phyloP scores from a whole-genome alignment of 2,797 vertebrate genomes.

The Crocodylus rhombifer region DNA sequence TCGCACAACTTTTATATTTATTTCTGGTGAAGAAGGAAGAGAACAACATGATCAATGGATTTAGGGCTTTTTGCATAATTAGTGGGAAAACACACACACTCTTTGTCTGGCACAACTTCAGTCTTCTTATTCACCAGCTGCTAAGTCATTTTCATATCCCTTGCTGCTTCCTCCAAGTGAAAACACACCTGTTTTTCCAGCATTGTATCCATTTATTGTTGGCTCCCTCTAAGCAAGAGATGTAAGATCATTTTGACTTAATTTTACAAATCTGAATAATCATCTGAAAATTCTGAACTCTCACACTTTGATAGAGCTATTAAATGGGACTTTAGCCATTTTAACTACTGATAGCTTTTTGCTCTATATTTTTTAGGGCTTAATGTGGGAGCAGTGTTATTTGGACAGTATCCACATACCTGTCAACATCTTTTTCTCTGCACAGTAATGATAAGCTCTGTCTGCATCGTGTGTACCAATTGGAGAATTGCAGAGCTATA shows the following conservation, averaged over 20 bases:
- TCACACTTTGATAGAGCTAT: conserved; percentile 24
- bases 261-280: conserved; percentile 53
- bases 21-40: conserved; percentile 63
- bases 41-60: conserved; percentile 78
- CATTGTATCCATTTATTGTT: conserved; percentile 80
- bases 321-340: not conserved
- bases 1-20: conserved; percentile 55
- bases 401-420: not conserved
- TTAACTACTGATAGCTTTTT: conserved; percentile 7
- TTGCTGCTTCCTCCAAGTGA: conserved; percentile 79
- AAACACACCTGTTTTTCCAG: conserved; percentile 86
- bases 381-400: not conserved
- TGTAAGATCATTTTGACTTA: conserved; percentile 73
- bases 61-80: conserved; percentile 82
- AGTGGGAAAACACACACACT: conserved; percentile 20
- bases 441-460: not conserved
- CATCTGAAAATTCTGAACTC: conserved; percentile 37
- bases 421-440: not conserved
- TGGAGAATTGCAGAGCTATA: not conserved
- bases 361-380: not conserved
- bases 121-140: conserved; percentile 84
- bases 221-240: conserved; percentile 71
- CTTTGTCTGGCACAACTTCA: conserved; percentile 83
- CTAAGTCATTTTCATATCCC: conserved; percentile 83
- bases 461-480: not conserved